Evolutionary conservation across 2,113 vertebrate species (phyloP).

Genomic region (Chaetops frenatus): DNA sequence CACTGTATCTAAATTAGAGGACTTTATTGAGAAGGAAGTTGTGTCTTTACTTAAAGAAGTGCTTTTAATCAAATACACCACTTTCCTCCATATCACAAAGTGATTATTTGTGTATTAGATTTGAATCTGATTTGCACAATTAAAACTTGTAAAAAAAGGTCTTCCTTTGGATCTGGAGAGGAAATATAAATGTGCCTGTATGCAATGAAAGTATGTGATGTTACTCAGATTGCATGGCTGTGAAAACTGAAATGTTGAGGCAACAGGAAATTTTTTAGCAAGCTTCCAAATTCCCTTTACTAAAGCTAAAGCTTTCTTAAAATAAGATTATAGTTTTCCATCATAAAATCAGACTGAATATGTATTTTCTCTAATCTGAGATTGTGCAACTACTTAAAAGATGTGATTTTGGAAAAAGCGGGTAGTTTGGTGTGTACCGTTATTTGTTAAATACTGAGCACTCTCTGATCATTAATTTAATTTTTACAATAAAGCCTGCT

Average conservation of each 20-base stretch:
- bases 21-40: background rate
- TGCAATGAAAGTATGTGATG: rapidly evolving
- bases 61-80: background rate
- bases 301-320: background rate
- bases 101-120: background rate
- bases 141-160: background rate
- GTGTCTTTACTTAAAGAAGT: background rate
- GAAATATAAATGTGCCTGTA: background rate
- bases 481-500: background rate
- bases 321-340: background rate
- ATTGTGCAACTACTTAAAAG: background rate
- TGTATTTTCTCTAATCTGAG: background rate
- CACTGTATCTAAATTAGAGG: background rate
- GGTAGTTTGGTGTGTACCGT: background rate
- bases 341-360: background rate
- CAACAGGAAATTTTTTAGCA: background rate
- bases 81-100: background rate
- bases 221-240: background rate
- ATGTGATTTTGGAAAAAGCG: background rate
- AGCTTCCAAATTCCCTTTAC: background rate
- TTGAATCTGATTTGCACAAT: background rate
- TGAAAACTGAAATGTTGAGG: background rate
- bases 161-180: background rate
- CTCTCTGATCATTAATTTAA: background rate
- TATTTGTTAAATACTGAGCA: background rate